A percentile compares a stretch with the other conserved stretches of the same genome.
phyloP scores from a whole-genome alignment of 2,888 invertebrate genomes.

The Synergus laeviventris region DNA sequence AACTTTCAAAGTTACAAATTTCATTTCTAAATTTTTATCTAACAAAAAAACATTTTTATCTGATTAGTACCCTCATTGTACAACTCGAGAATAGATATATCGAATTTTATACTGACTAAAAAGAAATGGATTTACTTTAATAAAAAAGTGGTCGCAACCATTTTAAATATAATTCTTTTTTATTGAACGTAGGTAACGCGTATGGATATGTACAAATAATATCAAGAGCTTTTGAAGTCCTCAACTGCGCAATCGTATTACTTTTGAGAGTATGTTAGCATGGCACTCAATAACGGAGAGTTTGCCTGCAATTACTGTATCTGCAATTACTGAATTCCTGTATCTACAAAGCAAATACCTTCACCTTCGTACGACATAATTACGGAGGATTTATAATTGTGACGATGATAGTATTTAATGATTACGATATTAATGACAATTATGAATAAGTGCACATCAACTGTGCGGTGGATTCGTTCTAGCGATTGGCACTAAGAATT shows the following conservation, averaged over 20 bases:
- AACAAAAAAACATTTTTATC: not conserved
- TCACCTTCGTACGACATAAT: conserved; percentile 47
- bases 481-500: conserved; percentile 69
- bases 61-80: not conserved
- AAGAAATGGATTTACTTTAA: conserved; percentile 6
- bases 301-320: conserved; percentile 29
- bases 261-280: conserved; percentile 21
- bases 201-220: conserved; percentile 8
- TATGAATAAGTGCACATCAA: conserved; percentile 41
- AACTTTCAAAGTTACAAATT: not conserved
- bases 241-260: conserved; percentile 17
- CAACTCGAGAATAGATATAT: not conserved
- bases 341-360: conserved; percentile 57
- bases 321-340: conserved; percentile 42
- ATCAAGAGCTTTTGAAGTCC: conserved; percentile 8
- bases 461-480: conserved; percentile 41
- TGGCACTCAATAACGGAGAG: conserved; percentile 1
- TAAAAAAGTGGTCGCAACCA: not conserved
- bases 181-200: conserved; percentile 12
- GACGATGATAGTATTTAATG: conserved; percentile 19
- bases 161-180: conserved; percentile 26
- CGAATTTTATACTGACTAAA: not conserved
- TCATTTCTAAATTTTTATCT: not conserved
- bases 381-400: conserved; percentile 49
- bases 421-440: conserved; percentile 48